A percentile compares a stretch with the other conserved stretches of the same genome.
Conservation (phyloP, 1,140 invertebrate genomes). For the Hetaerina americana region DNA sequence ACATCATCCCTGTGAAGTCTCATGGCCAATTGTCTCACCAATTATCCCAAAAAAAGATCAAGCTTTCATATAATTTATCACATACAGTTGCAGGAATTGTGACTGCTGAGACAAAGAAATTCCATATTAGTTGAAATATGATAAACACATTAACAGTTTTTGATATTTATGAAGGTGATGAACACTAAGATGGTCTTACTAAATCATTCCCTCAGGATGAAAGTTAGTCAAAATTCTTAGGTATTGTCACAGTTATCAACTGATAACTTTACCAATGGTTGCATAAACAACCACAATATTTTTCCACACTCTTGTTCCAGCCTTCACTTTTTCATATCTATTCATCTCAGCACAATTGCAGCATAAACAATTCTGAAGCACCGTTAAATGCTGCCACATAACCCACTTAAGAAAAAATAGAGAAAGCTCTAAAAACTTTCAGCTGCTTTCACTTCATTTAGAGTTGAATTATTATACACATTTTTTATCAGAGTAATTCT, state of each 20-base stretch:
- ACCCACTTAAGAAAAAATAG: not conserved
- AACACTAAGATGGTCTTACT: not conserved
- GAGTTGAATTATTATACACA: not conserved
- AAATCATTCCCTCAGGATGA: not conserved
- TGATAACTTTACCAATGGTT: not conserved
- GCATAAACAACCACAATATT: not conserved
- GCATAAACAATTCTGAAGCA: not conserved
- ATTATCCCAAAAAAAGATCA: no score
- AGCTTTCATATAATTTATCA: not conserved
- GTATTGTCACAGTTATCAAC: not conserved
- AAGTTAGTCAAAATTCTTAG: not conserved
- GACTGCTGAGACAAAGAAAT: not conserved
- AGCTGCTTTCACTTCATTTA: not conserved
- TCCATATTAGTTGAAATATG: not conserved
- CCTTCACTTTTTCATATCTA: not conserved
- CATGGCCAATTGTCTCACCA: no score
- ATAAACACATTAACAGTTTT: not conserved
- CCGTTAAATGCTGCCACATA: not conserved
- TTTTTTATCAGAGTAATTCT: not conserved
- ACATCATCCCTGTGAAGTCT: no score
- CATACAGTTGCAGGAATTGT: not conserved
- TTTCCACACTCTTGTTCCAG: not conserved
- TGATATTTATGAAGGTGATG: not conserved
- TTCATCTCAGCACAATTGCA: not conserved
- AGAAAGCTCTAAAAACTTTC: not conserved